Base-by-base conservation (phyloP, 2,113 vertebrate genomes). In the Onychostoma macrolepis region DNA sequence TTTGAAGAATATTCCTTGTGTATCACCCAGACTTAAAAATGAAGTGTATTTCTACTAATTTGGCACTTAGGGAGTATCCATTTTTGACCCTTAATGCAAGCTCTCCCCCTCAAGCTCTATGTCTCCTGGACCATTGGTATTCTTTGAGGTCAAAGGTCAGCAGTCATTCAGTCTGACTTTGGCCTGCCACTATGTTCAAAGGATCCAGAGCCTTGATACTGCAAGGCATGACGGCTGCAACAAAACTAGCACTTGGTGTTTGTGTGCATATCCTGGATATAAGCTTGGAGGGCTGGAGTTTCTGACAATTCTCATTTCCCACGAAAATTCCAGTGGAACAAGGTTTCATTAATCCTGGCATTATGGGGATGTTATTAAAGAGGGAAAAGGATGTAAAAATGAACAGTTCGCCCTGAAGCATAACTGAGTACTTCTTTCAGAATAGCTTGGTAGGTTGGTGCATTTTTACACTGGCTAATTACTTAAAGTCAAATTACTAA, bases 361-460 rank as follows among this genome's bases (percentile, higher is more conserved):
- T 53, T 71, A 85, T 90, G 87, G 72, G 10, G n/a, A 30, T 86
- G 84, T 85, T 85, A 74, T 50, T 56, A 45, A 74, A 88, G 86
- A 58, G 58, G 63, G 28, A n/a, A 87, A 87, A 89, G 56, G 53
- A 80, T 77, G 43, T 41, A 17, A 43, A 76, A 69, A 30, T 13
- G 36, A 90, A 89, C 41, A n/a, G 33, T 86, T 79, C 77, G 74
- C 45, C 28, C 61, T 78, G 11, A 82, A 82, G 80, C 24, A 19
- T 82, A 30, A 12, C 80, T 21, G 9, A 53, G 48, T 53, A 26
- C 43, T 28, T 13, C 6, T 12, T 45, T 76, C 12, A 76, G 48
- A 76, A 76, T 76, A 28, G 3, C 6, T 17, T 43, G 24, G n/a
- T 24, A 75, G 72, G 24, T 12, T 76, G 6, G 41, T 28, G 13